Conservation (phyloP, 2,888 invertebrate genomes). For the Himalopsyche japonica region DNA sequence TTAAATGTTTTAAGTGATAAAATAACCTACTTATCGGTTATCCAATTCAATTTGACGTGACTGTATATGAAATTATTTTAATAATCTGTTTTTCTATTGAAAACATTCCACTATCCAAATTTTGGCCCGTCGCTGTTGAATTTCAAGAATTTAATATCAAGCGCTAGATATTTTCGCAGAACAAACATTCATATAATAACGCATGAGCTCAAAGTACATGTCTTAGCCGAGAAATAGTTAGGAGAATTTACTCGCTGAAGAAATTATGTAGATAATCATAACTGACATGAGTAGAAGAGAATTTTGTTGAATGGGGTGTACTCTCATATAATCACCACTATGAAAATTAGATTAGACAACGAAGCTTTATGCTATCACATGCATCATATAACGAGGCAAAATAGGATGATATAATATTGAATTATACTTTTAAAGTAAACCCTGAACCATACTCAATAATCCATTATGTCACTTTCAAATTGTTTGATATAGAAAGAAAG, state of each 20-base stretch:
- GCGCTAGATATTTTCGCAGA: not conserved
- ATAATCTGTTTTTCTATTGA: not conserved
- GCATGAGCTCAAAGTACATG: not conserved
- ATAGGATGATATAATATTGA: not conserved
- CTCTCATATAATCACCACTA: conserved; percentile 14
- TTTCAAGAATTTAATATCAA: not conserved
- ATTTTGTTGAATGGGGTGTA: not conserved
- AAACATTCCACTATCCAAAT: not conserved
- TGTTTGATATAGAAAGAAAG: too few relatives aligned
- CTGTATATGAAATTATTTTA: too few relatives aligned
- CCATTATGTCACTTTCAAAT: too few relatives aligned
- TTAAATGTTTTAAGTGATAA: too few relatives aligned
- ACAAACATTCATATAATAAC: not conserved
- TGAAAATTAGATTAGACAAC: conserved; percentile 10
- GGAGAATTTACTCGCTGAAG: not conserved
- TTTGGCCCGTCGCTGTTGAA: not conserved
- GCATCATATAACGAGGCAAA: not conserved
- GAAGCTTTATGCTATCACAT: not conserved
- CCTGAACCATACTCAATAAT: too few relatives aligned
- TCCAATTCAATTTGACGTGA: too few relatives aligned
- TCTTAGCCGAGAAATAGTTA: not conserved
- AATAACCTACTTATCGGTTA: too few relatives aligned
- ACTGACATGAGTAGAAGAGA: not conserved
- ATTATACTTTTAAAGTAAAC: too few relatives aligned
- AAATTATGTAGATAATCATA: conserved; percentile 2